Percentiles rank a stretch among this genome's conserved stretches.
These are phyloP conservation scores for Eutolmus rufibarbis DNA, from an alignment of 2,888 invertebrate species.

Conservation along the genomic window DNA sequence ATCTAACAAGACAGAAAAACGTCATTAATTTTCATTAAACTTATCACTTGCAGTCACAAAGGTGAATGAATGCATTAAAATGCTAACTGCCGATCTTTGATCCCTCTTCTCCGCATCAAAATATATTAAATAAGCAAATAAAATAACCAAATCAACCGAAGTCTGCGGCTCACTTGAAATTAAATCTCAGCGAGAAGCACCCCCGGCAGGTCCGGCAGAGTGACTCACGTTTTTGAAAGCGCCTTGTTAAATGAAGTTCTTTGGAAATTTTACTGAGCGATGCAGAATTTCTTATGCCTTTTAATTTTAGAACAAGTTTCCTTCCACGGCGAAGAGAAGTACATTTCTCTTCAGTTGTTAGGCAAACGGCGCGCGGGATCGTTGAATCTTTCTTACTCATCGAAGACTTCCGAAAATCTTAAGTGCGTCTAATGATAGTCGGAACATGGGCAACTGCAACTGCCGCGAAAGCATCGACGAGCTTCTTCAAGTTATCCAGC, in stretches of 20 bases:
- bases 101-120: neutral
- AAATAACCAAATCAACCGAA: neutral
- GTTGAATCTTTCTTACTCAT: neutral
- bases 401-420: neutral
- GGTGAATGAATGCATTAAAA: neutral
- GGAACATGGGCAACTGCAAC: neutral
- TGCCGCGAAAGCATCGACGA: neutral
- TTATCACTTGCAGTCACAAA: neutral
- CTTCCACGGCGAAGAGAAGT: neutral
- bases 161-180: neutral
- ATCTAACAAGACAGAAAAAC: neutral
- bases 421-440: neutral
- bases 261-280: slow-evolving; percentile 1
- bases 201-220: neutral
- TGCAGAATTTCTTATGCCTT: neutral
- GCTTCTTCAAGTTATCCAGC: neutral
- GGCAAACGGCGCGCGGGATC: neutral
- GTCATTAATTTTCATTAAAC: neutral
- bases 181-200: neutral
- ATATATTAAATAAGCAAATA: neutral
- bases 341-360: slow-evolving; percentile 1
- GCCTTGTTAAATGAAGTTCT: neutral
- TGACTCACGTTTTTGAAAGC: neutral
- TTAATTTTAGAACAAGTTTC: neutral
- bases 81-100: neutral